phyloP scores from a whole-genome alignment of 2,888 invertebrate genomes.

The Rhogogaster chlorosoma region DNA sequence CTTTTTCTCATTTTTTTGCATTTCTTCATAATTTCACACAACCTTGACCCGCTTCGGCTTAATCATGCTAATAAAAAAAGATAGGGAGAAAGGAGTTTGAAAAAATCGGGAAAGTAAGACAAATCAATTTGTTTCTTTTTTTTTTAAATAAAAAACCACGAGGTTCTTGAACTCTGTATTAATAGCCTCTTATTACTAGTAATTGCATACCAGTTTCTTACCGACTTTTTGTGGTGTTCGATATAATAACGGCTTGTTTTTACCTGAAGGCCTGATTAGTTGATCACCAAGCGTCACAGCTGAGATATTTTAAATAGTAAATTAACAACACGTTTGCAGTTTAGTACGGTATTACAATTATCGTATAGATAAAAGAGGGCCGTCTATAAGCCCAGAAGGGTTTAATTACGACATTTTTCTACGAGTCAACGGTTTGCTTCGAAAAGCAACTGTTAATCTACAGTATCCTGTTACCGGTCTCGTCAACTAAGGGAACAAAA shows the following conservation, averaged over 20 bases:
- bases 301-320: neutral
- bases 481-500: slow-evolving; percentile 6
- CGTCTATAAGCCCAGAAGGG: neutral
- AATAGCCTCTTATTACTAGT: neutral
- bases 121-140: neutral
- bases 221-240: neutral
- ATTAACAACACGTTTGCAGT: neutral
- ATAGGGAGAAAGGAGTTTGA: neutral
- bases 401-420: slow-evolving; percentile 30
- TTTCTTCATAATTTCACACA: neutral
- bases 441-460: slow-evolving; percentile 35
- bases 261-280: neutral
- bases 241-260: neutral
- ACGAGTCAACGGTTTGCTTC: neutral
- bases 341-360: neutral
- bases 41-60: neutral
- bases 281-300: neutral
- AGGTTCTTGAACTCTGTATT: neutral
- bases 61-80: neutral
- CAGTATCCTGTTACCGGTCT: slow-evolving; percentile 37
- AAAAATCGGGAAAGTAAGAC: neutral
- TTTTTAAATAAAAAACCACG: neutral
- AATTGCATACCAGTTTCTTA: slow-evolving; percentile 4
- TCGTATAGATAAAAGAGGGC: neutral
- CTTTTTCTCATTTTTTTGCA: neutral